A percentile compares a stretch with the other conserved stretches of the same genome.
Conservation (phyloP, 1,140 invertebrate species). For the Anadara kagoshimensis region DNA sequence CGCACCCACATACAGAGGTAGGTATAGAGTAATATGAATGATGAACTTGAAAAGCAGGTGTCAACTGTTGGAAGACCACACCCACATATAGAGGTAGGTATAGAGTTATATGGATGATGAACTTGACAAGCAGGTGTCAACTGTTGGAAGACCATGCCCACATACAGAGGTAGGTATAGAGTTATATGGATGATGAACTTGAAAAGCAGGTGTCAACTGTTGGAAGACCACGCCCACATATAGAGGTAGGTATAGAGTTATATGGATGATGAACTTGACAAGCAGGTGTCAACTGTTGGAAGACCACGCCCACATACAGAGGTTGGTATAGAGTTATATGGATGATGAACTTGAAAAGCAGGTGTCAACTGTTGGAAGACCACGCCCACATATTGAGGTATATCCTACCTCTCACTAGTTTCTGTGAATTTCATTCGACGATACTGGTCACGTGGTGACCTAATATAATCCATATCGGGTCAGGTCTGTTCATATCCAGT, state of each 20-base stretch:
- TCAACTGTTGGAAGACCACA: conserved; percentile 85
- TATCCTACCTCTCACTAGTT: too few species aligned
- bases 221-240: conserved; percentile 85
- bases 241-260: conserved; percentile 82
- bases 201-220: conserved; percentile 84
- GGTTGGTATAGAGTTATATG: conserved; percentile 73
- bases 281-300: conserved; percentile 85
- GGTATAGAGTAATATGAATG: conserved; percentile 76
- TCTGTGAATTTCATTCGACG: too few species aligned
- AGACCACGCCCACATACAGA: conserved; percentile 86
- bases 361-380: conserved; percentile 85
- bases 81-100: conserved; percentile 86
- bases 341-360: conserved; percentile 74
- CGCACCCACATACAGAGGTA: conserved; percentile 87
- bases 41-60: conserved; percentile 80
- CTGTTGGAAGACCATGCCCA: conserved; percentile 86
- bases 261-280: conserved; percentile 79
- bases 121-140: conserved; percentile 74
- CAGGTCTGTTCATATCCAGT: too few species aligned
- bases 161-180: conserved; percentile 85
- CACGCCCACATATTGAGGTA: conserved; percentile 87
- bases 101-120: conserved; percentile 52
- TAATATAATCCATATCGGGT: too few species aligned
- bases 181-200: conserved; percentile 78
- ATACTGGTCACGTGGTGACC: too few species aligned